phyloP scores from a whole-genome alignment of 2,888 invertebrate species.

The Stenichneumon culpator region DNA sequence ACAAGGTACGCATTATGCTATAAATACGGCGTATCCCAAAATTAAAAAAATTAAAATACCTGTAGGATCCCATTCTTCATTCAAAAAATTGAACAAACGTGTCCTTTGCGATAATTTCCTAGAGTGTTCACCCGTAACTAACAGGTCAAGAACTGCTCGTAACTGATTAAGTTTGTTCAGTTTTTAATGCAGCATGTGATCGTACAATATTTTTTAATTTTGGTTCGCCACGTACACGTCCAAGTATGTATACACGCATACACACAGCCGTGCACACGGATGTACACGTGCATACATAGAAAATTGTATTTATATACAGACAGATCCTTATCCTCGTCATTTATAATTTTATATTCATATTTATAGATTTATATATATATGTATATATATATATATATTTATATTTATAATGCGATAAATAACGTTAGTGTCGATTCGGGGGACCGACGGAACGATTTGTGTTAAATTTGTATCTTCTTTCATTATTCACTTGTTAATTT shows the following conservation, averaged over 20 bases:
- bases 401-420: constrained; percentile 46
- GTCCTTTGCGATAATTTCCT: not conserved
- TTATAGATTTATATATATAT: constrained; percentile 41
- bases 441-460: constrained; percentile 17
- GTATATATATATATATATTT: constrained; percentile 40
- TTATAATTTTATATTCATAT: constrained; percentile 30
- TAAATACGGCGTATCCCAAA: constrained; percentile 15
- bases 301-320: constrained; percentile 53
- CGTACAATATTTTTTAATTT: not conserved
- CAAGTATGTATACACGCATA: constrained; percentile 37
- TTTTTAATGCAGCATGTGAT: not conserved
- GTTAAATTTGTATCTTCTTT: constrained; percentile 26
- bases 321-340: constrained; percentile 42
- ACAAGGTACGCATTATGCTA: constrained; percentile 62
- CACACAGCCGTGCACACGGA: constrained; percentile 7
- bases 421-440: not conserved
- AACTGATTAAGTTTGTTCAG: not conserved
- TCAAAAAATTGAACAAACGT: not conserved
- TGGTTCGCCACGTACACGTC: not conserved
- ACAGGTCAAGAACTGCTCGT: not conserved
- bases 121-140: not conserved
- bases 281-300: constrained; percentile 44
- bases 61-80: not conserved
- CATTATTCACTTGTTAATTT: constrained; percentile 34
- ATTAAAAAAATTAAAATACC: not conserved